Conservation (phyloP, 2,797 vertebrate species). For the Mormyrops boulengeri region DNA sequence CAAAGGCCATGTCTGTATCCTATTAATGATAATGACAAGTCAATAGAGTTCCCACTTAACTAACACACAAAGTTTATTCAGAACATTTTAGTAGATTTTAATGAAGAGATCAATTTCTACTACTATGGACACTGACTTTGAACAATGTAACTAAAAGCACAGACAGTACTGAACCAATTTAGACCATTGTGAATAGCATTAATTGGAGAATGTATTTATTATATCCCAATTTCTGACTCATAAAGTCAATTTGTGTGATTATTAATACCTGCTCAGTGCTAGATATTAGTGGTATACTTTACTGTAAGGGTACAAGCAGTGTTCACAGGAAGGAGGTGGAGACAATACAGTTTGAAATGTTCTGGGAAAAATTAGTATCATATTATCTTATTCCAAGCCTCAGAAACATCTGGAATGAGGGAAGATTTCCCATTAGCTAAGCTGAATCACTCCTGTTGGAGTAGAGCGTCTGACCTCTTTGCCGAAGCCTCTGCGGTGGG, state of each 20-base stretch:
- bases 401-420: conserved; percentile 49
- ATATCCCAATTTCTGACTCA: not conserved
- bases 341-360: conserved; percentile 10
- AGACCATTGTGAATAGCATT: not conserved
- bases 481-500: not conserved
- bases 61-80: not conserved
- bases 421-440: conserved; percentile 48
- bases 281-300: not conserved
- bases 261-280: not conserved
- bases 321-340: conserved; percentile 8
- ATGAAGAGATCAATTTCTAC: not conserved
- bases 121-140: not conserved
- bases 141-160: not conserved
- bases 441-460: conserved; percentile 19
- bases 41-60: not conserved
- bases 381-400: conserved; percentile 34
- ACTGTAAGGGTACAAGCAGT: not conserved
- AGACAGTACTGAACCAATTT: not conserved
- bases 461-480: conserved; percentile 5
- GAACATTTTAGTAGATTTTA: not conserved
- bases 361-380: conserved; percentile 42
- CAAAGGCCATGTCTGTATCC: not conserved
- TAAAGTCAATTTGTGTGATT: not conserved
- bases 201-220: not conserved
- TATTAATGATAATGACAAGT: not conserved